Evolutionary conservation across 2,888 invertebrate genomes (phyloP).

Genomic region (Anoplius nigerrimus): DNA sequence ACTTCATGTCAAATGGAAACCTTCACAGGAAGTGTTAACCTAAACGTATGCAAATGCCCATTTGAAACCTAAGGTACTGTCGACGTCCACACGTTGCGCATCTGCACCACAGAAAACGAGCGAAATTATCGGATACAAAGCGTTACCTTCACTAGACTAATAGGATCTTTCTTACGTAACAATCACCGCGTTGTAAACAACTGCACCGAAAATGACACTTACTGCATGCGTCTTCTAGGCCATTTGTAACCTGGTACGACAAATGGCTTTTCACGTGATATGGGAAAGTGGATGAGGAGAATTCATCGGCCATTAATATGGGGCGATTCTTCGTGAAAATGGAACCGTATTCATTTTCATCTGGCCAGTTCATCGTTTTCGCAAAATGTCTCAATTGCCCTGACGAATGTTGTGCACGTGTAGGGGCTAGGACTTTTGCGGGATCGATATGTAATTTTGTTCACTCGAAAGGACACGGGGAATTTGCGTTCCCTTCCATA

Average conservation of each 20-base stretch:
- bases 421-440: constrained; percentile 59
- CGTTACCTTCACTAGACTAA: too few species aligned
- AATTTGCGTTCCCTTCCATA: constrained; percentile 9
- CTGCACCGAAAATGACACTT: neutral
- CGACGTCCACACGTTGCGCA: too few species aligned
- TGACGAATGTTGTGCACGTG: constrained; percentile 35
- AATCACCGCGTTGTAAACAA: too few species aligned
- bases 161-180: too few species aligned
- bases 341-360: constrained; percentile 33
- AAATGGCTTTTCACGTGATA: constrained; percentile 26
- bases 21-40: too few species aligned
- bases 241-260: neutral
- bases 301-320: constrained; percentile 33
- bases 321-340: constrained; percentile 26
- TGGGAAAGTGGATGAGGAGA: constrained; percentile 27
- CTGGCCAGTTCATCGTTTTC: constrained; percentile 31
- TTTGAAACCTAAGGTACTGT: too few species aligned
- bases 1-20: too few species aligned
- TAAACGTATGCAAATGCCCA: too few species aligned
- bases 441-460: constrained; percentile 46
- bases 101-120: too few species aligned
- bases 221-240: neutral
- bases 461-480: constrained; percentile 11
- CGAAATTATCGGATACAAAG: too few species aligned
- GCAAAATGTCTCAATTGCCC: constrained; percentile 11